A percentile compares a stretch with the other conserved stretches of the same genome.
Conservation (phyloP, 2,888 invertebrate species). For the Nymphalis polychloros region DNA sequence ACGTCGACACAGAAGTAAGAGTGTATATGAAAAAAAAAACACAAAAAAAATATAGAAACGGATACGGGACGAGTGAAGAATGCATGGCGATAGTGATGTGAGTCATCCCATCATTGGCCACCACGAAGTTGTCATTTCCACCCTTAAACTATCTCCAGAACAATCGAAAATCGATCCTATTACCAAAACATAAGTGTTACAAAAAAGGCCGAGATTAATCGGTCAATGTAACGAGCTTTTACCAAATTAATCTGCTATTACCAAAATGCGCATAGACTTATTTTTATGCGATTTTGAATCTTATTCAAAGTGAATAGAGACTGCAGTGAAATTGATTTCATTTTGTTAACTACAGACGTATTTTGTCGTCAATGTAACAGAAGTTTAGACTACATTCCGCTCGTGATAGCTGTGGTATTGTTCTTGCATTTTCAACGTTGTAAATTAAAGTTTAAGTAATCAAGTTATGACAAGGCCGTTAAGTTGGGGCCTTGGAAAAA, state of each 20-base stretch:
- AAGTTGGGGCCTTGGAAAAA: conserved; percentile 24
- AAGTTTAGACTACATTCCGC: conserved; percentile 73
- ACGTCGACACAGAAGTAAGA: conserved; percentile 58
- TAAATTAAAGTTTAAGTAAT: conserved; percentile 40
- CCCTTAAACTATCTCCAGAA: conserved; percentile 38
- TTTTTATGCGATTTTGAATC: conserved; percentile 22
- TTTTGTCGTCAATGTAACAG: conserved; percentile 49
- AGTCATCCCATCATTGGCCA: conserved; percentile 74
- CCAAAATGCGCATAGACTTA: conserved; percentile 16
- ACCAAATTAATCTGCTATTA: conserved; percentile 51
- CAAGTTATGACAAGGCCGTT: conserved; percentile 40
- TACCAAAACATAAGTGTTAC: conserved; percentile 42
- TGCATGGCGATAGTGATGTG: conserved; percentile 69
- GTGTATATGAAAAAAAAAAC: conserved; percentile 58
- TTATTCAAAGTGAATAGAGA: conserved; percentile 17
- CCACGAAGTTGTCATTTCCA: conserved; percentile 60
- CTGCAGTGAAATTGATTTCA: conserved; percentile 29
- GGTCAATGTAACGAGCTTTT: conserved; percentile 49
- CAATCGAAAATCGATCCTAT: conserved; percentile 48
- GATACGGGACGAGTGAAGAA: conserved; percentile 69
- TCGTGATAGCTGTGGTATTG: conserved; percentile 51
- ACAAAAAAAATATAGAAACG: conserved; percentile 57
- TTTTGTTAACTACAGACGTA: conserved; percentile 10
- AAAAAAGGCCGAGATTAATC: conserved; percentile 41
- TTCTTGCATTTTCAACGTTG: conserved; percentile 40